These are phyloP conservation scores for Xestia rhomboidea DNA, from an alignment of 2,888 invertebrate genomes.

Conservation along the genomic window DNA sequence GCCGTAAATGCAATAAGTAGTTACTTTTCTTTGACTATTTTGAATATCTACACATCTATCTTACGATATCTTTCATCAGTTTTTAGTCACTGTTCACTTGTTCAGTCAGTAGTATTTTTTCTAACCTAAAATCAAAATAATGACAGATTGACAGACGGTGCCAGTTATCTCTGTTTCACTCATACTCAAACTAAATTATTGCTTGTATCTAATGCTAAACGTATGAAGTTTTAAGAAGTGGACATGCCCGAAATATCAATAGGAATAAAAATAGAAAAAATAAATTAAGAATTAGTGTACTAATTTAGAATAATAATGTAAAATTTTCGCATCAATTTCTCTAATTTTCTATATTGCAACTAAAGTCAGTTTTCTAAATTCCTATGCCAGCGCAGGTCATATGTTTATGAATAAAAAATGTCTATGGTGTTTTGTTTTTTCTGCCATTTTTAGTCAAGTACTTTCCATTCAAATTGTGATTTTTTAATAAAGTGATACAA, in stretches of 20 bases:
- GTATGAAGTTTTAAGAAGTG: background rate
- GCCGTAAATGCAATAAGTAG: background rate
- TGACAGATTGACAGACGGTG: background rate
- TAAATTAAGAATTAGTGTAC: fast-evolving
- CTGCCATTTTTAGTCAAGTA: slow-evolving; percentile 89
- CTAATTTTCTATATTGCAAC: background rate
- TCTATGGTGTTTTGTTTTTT: slow-evolving; percentile 86
- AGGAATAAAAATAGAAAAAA: background rate
- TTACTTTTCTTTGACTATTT: background rate
- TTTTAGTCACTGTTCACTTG: background rate
- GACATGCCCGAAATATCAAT: background rate
- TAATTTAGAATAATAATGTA: background rate
- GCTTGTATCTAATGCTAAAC: slow-evolving; percentile 2
- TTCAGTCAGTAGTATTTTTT: background rate
- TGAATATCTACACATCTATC: slow-evolving; percentile 1
- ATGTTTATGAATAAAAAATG: slow-evolving; percentile 70
- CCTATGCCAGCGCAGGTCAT: slow-evolving; percentile 51
- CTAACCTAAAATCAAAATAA: slow-evolving; percentile 45
- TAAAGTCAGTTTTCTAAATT: slow-evolving; percentile 27
- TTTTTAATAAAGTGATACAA: slow-evolving; percentile 79
- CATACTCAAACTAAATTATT: background rate
- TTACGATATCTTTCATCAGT: background rate
- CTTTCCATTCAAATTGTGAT: slow-evolving; percentile 85
- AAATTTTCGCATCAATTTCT: background rate
- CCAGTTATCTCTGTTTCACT: background rate